Evolutionary conservation across 2,113 vertebrate genomes (phyloP).

Genomic region (Epinephelus fuscoguttatus): DNA sequence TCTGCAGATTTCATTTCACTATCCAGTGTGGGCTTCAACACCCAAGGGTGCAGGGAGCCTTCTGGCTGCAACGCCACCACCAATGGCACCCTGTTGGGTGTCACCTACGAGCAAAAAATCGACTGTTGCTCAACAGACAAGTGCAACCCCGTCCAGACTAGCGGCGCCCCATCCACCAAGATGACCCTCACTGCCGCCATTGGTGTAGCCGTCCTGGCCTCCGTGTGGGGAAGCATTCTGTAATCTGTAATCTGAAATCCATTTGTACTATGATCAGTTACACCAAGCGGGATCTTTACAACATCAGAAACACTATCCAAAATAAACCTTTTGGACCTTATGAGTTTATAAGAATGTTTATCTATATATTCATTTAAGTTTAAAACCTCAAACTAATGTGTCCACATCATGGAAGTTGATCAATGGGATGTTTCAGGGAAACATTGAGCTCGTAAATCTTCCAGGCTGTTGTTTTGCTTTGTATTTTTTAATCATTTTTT

Average conservation of each 20-base stretch:
- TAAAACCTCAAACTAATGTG: background rate
- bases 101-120: accelerated
- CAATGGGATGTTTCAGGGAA: conserved; percentile 70
- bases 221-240: conserved; percentile 53
- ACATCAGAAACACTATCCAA: background rate
- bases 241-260: conserved; percentile 38
- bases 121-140: conserved; percentile 67
- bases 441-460: conserved; percentile 69
- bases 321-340: background rate
- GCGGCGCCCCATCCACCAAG: conserved; percentile 51
- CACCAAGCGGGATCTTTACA: background rate
- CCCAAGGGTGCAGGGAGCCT: conserved; percentile 45
- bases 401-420: conserved; percentile 46
- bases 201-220: conserved; percentile 58
- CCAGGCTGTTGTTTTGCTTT: background rate
- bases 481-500: background rate
- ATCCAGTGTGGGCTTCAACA: conserved; percentile 50
- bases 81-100: background rate
- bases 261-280: background rate
- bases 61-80: accelerated
- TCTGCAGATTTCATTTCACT: conserved; percentile 61
- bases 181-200: conserved; percentile 56
- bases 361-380: no score
- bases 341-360: background rate
- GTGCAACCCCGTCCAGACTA: conserved; percentile 55